Conservation (phyloP, 2,888 invertebrate genomes). For the Prostheceraeus crozeri region DNA sequence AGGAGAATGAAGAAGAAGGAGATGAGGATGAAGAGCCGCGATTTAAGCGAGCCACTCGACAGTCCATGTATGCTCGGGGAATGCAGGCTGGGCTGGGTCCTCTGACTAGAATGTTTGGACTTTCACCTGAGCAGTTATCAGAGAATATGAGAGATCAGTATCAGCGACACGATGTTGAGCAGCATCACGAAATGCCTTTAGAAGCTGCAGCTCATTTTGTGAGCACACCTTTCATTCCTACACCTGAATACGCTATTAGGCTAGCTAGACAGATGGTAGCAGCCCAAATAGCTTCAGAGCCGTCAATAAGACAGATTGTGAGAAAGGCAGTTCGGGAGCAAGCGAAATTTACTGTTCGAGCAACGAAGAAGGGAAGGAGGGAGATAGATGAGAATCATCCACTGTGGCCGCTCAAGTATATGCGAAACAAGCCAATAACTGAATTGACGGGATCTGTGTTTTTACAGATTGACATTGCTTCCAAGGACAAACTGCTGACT, state of each 20-base stretch:
- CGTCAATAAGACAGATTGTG: slow-evolving; percentile 68
- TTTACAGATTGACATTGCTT: slow-evolving; percentile 41
- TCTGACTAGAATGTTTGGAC: slow-evolving; percentile 79
- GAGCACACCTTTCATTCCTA: slow-evolving; percentile 62
- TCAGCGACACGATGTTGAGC: slow-evolving; percentile 86
- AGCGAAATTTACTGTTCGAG: slow-evolving; percentile 70
- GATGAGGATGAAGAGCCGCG: slow-evolving; percentile 60
- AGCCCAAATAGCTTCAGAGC: slow-evolving; percentile 68
- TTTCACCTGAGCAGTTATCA: slow-evolving; percentile 85
- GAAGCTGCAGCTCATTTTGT: slow-evolving; percentile 72
- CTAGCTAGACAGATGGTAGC: slow-evolving; percentile 90
- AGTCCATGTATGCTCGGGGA: slow-evolving; percentile 9
- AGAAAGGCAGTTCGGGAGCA: slow-evolving; percentile 76
- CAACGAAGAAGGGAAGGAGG: slow-evolving; percentile 79
- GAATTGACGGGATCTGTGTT: slow-evolving; percentile 79
- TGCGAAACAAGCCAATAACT: slow-evolving; percentile 81
- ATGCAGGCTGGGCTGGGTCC: slow-evolving; percentile 60
- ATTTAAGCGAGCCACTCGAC: slow-evolving; percentile 54
- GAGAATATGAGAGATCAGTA: slow-evolving; percentile 92
- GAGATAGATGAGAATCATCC: slow-evolving; percentile 90
- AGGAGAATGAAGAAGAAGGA: slow-evolving; percentile 2
- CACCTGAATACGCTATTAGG: slow-evolving; percentile 73
- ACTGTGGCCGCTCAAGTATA: slow-evolving; percentile 69
- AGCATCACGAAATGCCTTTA: slow-evolving; percentile 73
- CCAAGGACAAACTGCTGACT: slow-evolving; percentile 54